Percentiles rank a stretch among this genome's conserved stretches.
These are phyloP conservation scores for Drosophila ercepeae DNA, from an alignment of 1,140 invertebrate genomes.

Conservation along the genomic window DNA sequence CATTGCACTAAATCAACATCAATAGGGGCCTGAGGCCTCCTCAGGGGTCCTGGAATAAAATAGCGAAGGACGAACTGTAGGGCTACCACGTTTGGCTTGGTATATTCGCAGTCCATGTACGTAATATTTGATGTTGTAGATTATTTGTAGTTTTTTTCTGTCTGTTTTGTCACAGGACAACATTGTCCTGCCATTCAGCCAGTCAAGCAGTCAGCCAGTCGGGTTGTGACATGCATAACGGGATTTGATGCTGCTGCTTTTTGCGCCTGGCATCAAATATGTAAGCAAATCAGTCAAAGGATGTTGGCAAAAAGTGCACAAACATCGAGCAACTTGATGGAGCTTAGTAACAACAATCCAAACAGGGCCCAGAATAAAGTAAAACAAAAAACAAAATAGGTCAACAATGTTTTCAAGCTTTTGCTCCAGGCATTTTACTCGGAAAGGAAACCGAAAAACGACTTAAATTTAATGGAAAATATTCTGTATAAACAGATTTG, in stretches of 20 bases:
- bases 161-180: conserved; percentile 20
- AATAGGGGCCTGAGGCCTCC: conserved; percentile 1
- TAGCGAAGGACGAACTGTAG: conserved; percentile 9
- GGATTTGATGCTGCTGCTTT: conserved; percentile 54
- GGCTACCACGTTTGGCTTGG: conserved; percentile 5
- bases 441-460: conserved; percentile 28
- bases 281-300: conserved; percentile 64
- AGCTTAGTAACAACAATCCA: conserved; percentile 27
- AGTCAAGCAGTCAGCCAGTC: neutral
- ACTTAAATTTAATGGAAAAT: conserved; percentile 45
- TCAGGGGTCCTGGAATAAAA: conserved; percentile 5
- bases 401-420: conserved; percentile 28
- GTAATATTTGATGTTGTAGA: conserved; percentile 45
- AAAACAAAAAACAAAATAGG: conserved; percentile 32
- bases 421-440: conserved; percentile 24
- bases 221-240: conserved; percentile 65
- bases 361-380: conserved; percentile 7
- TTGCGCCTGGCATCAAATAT: conserved; percentile 49
- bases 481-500: conserved; percentile 42
- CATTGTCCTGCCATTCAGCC: conserved; percentile 19
- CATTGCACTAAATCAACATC: conserved; percentile 29
- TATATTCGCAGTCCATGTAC: conserved; percentile 15
- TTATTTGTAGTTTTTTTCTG: conserved; percentile 9
- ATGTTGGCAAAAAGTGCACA: conserved; percentile 44
- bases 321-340: conserved; percentile 29